Evolutionary conservation across 2,888 invertebrate genomes (phyloP), one percentile per base, ranked within the genome.

Genomic region (Lasioglossum vierecki): DNA sequence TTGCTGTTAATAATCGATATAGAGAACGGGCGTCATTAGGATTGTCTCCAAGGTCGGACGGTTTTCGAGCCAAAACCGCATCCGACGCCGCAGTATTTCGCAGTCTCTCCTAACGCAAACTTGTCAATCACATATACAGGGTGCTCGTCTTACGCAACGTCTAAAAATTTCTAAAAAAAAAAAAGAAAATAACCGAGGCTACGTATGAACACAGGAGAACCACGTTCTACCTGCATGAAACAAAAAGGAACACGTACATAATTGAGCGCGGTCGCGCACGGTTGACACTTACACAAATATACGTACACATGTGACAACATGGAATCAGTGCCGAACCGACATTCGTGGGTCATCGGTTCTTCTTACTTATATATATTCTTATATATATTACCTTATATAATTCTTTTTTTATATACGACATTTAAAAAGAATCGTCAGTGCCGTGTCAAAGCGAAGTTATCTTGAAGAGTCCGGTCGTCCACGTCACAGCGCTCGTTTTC

Each of bases 381-480:
- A 46, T 46, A 46, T 46, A 63, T 63, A 68, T 63, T 49, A 73
- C 46, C 46, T 57, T 73, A 49, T 83, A 86, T 79, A 57, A 86
- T 84, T 90, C 87, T 92, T 93, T 93, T 79, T 91, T 89, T 92
- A 85, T 81, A 91, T 89, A 89, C 88, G 88, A 88, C 88, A 87
- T 89, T 74, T 91, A 89, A 90, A 87, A 88, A 90, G 85, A 80
- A 85, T 81, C 77, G 78, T 76, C 82, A 68, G 77, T 77, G 85
- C 88, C 83, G 79, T 73, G 85, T 75, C 60, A 76, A 76, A 70
- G 75, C 22, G 68, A 79, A 75, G 70, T 57, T 74, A 73, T 68
- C 77, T 76, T 30, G 30, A 66, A 77, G n/a, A 57, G 72, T 84
- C 80, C 76, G 86, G 72, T 77, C 71, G 79, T 79, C 79, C 88